These are phyloP conservation scores for Cistogaster globosa DNA, from an alignment of 2,888 invertebrate species.

Conservation along the genomic window DNA sequence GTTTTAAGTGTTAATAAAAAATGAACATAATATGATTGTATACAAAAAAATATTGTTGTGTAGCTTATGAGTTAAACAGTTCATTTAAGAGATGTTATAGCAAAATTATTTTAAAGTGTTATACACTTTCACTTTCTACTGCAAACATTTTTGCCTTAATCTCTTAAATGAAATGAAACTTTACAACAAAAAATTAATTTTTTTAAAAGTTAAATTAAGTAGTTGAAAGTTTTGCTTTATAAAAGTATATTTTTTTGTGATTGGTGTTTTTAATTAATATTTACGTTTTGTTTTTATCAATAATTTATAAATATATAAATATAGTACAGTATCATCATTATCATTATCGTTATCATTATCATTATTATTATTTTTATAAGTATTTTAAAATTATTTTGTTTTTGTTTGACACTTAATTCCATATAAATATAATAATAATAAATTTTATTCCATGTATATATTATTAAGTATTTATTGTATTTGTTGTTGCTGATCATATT, in stretches of 20 bases:
- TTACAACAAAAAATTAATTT: not conserved
- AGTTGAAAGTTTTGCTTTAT: slow-evolving; percentile 34
- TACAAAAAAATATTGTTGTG: not conserved
- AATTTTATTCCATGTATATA: slow-evolving; percentile 60
- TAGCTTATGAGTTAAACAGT: not conserved
- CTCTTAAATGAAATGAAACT: not conserved
- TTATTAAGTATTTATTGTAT: slow-evolving; percentile 71
- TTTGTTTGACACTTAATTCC: slow-evolving; percentile 71
- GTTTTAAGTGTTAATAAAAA: not conserved
- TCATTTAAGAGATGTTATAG: not conserved
- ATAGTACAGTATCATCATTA: slow-evolving; percentile 63
- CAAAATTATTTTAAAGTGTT: not conserved
- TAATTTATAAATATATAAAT: slow-evolving; percentile 65
- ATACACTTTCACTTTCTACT: not conserved
- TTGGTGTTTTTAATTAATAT: slow-evolving; percentile 52
- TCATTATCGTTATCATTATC: slow-evolving; percentile 41
- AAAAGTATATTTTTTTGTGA: slow-evolving; percentile 41
- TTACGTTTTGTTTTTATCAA: slow-evolving; percentile 36
- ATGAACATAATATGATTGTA: not conserved
- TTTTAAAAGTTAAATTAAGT: slow-evolving; percentile 46
- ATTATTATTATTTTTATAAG: slow-evolving; percentile 42
- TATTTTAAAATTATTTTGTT: slow-evolving; percentile 33
- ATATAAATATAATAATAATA: slow-evolving; percentile 66
- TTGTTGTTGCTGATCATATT: slow-evolving; percentile 46
- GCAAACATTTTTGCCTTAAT: not conserved